phyloP scores from a whole-genome alignment of 2,113 vertebrate genomes.

The Myiopsitta monachus region DNA sequence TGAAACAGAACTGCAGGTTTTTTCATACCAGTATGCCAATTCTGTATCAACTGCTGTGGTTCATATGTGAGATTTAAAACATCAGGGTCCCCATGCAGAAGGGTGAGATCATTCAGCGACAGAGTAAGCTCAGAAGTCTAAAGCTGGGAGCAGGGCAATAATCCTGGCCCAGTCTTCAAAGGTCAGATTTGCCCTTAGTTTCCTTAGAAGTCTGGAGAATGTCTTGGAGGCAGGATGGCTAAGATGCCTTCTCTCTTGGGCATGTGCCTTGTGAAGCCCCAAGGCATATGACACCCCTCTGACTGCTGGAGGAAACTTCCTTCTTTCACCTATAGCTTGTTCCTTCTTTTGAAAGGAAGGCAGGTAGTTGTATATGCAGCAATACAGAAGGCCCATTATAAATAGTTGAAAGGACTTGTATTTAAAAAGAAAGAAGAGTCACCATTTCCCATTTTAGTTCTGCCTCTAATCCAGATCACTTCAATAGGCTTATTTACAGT shows the following conservation, averaged over 20 bases:
- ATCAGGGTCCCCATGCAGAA: fast-evolving
- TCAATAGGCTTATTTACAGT: background rate
- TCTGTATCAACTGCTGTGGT: fast-evolving
- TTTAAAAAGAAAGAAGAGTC: background rate
- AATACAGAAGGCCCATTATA: background rate
- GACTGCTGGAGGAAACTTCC: background rate
- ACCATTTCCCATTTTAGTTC: background rate
- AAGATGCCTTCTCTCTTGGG: background rate
- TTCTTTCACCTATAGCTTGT: background rate
- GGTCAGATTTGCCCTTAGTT: background rate
- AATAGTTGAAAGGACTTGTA: background rate
- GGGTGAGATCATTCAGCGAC: background rate
- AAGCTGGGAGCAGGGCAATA: background rate
- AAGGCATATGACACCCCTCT: background rate
- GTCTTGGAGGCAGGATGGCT: background rate
- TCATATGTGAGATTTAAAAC: background rate
- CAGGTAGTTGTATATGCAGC: background rate
- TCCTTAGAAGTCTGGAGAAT: background rate
- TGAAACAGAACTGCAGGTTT: background rate
- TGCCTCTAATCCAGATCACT: background rate
- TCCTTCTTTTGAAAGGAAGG: background rate
- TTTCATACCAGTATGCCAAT: background rate
- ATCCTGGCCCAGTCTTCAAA: fast-evolving
- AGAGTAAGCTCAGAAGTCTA: background rate
- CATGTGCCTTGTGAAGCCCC: background rate